Conservation (phyloP, 2,888 invertebrate species). For the Synanthedon formicaeformis region DNA sequence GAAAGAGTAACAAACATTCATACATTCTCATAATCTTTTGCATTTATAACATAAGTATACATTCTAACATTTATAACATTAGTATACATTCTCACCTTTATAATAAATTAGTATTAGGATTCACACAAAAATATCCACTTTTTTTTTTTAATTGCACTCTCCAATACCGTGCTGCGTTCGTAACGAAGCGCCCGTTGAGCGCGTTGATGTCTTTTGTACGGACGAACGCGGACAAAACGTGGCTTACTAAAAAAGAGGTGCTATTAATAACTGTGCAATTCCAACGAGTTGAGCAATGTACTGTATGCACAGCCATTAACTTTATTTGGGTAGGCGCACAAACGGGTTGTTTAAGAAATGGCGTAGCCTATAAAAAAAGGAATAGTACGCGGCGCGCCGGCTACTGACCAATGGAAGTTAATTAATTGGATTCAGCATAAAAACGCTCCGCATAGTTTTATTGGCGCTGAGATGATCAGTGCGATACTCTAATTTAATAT, state of each 20-base stretch:
- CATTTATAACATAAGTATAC: no score
- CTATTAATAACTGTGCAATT: slow-evolving; percentile 5
- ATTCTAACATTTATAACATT: no score
- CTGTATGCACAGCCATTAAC: background rate
- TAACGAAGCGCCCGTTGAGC: slow-evolving; percentile 5
- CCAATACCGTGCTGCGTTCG: background rate
- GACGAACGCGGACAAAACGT: slow-evolving; percentile 1
- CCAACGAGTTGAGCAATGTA: background rate
- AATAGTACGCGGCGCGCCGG: background rate
- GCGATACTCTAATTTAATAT: slow-evolving; percentile 45
- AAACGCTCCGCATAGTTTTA: slow-evolving; percentile 40
- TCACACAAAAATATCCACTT: no score
- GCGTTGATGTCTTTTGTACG: slow-evolving; percentile 27
- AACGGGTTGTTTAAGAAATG: background rate
- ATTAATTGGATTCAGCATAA: slow-evolving; percentile 31
- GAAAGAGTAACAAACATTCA: no score
- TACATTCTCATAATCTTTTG: no score
- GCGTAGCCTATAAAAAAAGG: background rate
- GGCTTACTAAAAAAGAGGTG: slow-evolving; percentile 4
- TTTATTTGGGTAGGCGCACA: background rate
- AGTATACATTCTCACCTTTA: no score
- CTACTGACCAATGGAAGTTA: slow-evolving; percentile 40
- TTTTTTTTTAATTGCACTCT: no score
- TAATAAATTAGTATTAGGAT: no score
- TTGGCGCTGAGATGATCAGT: slow-evolving; percentile 38